phyloP scores from a whole-genome alignment of 1,140 invertebrate species.

The Drosophila kepulauana region DNA sequence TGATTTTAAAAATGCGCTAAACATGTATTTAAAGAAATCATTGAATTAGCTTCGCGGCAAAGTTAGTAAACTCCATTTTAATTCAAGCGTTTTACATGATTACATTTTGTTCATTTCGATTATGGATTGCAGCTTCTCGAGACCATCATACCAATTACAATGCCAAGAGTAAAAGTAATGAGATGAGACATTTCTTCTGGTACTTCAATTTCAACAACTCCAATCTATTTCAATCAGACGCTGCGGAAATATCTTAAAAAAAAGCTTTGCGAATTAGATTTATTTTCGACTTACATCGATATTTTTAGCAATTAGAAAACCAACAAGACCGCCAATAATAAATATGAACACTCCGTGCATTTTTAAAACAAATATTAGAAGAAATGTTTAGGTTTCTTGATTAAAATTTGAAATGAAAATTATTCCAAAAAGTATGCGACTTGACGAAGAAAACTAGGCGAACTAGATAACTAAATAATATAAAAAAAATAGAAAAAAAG shows the following conservation, averaged over 20 bases:
- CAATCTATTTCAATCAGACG: neutral
- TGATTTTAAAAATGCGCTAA: too few species aligned
- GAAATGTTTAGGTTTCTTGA: too few species aligned
- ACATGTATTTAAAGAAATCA: too few species aligned
- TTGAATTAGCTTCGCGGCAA: too few species aligned
- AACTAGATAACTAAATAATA: too few species aligned
- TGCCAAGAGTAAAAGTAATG: conserved; percentile 53
- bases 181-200: conserved; percentile 37
- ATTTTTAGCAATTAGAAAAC: conserved; percentile 44
- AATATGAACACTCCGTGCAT: conserved; percentile 45
- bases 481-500: too few species aligned
- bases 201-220: neutral
- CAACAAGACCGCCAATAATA: conserved; percentile 48
- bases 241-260: neutral
- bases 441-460: too few species aligned
- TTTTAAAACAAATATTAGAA: neutral
- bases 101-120: neutral
- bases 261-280: neutral
- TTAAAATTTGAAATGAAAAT: too few species aligned
- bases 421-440: too few species aligned
- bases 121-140: conserved; percentile 46
- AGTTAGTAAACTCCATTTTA: too few species aligned
- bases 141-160: conserved; percentile 55
- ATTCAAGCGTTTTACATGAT: too few species aligned
- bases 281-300: conserved; percentile 7